Conservation (phyloP, 2,888 invertebrate genomes). For the Macrosiphum euphorbiae region DNA sequence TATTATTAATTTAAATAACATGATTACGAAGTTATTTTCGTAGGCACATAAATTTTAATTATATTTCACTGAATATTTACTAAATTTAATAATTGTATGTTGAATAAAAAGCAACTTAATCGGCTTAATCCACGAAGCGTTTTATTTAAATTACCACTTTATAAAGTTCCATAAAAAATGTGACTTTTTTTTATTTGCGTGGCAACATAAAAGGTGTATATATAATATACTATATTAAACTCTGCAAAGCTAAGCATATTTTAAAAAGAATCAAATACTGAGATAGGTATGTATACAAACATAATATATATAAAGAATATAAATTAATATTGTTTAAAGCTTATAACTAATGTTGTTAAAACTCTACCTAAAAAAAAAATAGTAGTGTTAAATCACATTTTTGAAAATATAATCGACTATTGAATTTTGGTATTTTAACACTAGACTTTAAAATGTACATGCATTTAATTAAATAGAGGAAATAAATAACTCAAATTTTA, state of each 20-base stretch:
- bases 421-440: neutral
- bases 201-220: neutral
- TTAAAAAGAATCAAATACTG: neutral
- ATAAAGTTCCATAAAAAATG: neutral
- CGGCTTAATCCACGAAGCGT: neutral
- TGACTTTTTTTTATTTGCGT: neutral
- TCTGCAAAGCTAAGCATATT: neutral
- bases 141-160: slow-evolving; percentile 6
- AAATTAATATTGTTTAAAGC: neutral
- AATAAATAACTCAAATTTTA: neutral
- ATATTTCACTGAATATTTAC: neutral
- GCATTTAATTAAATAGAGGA: neutral
- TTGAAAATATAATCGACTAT: neutral
- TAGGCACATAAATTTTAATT: neutral
- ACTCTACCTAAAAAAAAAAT: neutral
- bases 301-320: neutral
- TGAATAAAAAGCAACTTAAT: neutral
- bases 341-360: neutral
- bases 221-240: neutral
- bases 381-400: neutral
- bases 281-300: neutral
- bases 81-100: neutral
- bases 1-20: neutral
- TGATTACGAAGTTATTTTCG: neutral
- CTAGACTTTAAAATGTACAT: neutral